Evolutionary conservation across 2,113 vertebrate species (phyloP).

Genomic region (Phylloscopus whistleri): DNA sequence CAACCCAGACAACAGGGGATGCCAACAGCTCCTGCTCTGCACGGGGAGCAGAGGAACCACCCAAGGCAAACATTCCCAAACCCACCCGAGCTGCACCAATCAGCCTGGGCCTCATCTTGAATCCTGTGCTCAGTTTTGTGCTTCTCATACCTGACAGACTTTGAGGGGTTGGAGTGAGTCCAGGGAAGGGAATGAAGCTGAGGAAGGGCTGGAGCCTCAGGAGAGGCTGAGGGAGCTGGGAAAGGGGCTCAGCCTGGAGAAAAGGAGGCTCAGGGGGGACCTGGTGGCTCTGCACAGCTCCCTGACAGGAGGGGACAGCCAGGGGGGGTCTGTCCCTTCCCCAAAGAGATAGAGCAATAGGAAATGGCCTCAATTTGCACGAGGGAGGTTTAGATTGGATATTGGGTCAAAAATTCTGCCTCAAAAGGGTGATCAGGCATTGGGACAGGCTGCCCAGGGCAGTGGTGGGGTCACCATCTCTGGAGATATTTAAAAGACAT

Average conservation of each 20-base stretch:
- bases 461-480: background rate
- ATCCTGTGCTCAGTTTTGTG: background rate
- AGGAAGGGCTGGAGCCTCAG: background rate
- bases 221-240: background rate
- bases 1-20: too few species aligned
- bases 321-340: background rate
- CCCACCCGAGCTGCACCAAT: background rate
- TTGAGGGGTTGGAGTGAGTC: background rate
- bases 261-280: background rate
- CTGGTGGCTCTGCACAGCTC: rapidly evolving
- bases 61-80: background rate
- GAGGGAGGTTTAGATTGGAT: background rate
- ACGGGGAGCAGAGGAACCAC: background rate
- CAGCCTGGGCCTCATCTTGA: background rate
- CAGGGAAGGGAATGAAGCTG: background rate
- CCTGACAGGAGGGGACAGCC: background rate
- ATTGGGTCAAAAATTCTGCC: background rate
- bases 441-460: background rate
- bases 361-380: background rate
- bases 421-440: background rate
- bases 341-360: background rate
- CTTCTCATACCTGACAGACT: too few species aligned
- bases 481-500: background rate
- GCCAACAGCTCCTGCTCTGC: background rate
- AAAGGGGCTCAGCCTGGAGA: background rate